These are phyloP conservation scores for Mus spretus DNA, from an alignment of 2,797 vertebrate genomes.

Conservation along the genomic window DNA sequence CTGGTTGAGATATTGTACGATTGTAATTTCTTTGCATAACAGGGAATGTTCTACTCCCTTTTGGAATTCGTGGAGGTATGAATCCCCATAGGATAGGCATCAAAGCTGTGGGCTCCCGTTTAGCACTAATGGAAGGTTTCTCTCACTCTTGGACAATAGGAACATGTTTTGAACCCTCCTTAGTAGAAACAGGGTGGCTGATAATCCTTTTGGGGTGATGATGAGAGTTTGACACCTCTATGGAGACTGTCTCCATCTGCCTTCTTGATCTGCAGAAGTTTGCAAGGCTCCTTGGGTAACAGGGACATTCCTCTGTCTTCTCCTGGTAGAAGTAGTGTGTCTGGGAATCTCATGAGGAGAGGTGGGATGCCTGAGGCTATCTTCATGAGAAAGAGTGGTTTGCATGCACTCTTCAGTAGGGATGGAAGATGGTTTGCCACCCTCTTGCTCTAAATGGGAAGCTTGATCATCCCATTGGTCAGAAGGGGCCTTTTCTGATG, in stretches of 20 bases:
- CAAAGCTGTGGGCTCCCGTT: background rate
- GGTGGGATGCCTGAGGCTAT: background rate
- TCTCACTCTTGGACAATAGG: background rate
- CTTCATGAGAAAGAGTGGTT: background rate
- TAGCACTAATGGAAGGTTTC: background rate
- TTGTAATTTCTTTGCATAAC: background rate
- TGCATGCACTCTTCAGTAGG: background rate
- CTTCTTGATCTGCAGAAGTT: background rate
- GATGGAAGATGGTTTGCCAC: background rate
- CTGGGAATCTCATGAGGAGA: background rate
- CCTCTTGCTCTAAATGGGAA: background rate
- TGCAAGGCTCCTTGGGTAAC: background rate
- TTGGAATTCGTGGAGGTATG: background rate
- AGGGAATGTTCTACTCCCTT: too few relatives aligned
- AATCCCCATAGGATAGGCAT: background rate
- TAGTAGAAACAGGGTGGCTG: background rate
- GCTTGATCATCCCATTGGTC: background rate
- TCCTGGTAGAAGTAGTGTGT: background rate
- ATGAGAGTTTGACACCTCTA: background rate
- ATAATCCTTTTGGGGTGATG: background rate
- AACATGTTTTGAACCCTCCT: background rate
- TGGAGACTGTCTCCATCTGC: background rate
- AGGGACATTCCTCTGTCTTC: background rate
- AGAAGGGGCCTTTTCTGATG: background rate
- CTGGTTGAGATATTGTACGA: background rate